Evolutionary conservation across 2,797 vertebrate genomes (phyloP).

Genomic region (Rhinoraja longicauda): DNA sequence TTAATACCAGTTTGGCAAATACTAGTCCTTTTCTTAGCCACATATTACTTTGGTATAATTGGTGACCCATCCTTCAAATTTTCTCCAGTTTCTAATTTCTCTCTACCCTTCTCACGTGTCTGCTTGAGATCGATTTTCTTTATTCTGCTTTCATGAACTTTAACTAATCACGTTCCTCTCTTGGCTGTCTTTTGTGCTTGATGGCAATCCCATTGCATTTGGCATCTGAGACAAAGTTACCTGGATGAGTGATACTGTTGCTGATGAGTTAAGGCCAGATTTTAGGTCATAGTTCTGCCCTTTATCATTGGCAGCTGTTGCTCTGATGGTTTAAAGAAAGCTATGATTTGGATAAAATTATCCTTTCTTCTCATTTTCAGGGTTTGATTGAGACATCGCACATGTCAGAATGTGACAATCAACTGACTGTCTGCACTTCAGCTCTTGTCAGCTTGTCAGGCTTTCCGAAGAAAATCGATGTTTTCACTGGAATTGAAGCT

Average conservation of each 20-base stretch:
- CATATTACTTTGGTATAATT: background rate
- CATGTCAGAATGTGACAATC: background rate
- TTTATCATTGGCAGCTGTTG: background rate
- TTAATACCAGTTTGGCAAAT: too few relatives aligned
- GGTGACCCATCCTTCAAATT: background rate
- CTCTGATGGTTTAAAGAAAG: background rate
- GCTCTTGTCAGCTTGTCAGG: background rate
- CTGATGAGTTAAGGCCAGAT: background rate
- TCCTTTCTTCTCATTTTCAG: background rate
- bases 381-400: background rate
- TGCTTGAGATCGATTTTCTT: background rate
- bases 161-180: background rate
- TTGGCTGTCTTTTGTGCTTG: background rate
- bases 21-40: too few relatives aligned
- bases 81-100: background rate
- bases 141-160: background rate
- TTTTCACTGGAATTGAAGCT: background rate
- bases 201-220: background rate
- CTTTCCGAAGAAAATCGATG: background rate
- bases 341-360: background rate
- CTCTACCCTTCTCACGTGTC: background rate
- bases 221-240: background rate
- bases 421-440: background rate
- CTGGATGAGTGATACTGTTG: background rate
- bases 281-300: background rate